These are phyloP conservation scores for Malaclemys terrapin DNA, from an alignment of 2,113 vertebrate genomes.

Conservation along the genomic window DNA sequence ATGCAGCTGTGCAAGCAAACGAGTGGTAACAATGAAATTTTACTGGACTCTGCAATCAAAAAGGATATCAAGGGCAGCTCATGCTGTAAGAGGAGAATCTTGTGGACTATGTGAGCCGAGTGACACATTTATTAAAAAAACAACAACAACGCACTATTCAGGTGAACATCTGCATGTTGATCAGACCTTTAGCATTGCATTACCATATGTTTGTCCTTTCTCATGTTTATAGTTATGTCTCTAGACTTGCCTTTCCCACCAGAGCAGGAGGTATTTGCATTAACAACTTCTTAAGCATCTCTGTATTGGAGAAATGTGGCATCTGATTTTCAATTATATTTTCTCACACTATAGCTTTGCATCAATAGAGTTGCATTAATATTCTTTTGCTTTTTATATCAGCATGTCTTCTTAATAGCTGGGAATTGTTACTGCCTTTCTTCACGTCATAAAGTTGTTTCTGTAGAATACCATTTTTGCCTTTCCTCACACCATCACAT, in stretches of 20 bases:
- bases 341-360: background rate
- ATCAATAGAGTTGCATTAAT: background rate
- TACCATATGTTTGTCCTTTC: conserved; percentile 50
- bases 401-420: background rate
- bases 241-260: conserved; percentile 50
- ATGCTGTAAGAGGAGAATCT: conserved; percentile 13
- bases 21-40: background rate
- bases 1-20: background rate
- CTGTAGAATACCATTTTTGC: conserved; percentile 15
- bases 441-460: conserved; percentile 17
- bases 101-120: conserved; percentile 19
- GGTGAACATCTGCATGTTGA: conserved; percentile 67
- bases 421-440: conserved; percentile 10
- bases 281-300: conserved; percentile 36
- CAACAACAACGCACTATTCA: conserved; percentile 63
- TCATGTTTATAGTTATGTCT: conserved; percentile 46
- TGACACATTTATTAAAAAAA: conserved; percentile 19
- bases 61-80: conserved; percentile 38
- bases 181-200: conserved; percentile 65
- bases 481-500: background rate
- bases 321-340: background rate
- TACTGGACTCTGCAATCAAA: background rate
- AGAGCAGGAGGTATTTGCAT: conserved; percentile 55
- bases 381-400: background rate
- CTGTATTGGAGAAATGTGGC: background rate